Percentiles rank a stretch among this genome's conserved stretches.
Conservation (phyloP, 2,113 vertebrate genomes). For the Struthidea cinerea region DNA sequence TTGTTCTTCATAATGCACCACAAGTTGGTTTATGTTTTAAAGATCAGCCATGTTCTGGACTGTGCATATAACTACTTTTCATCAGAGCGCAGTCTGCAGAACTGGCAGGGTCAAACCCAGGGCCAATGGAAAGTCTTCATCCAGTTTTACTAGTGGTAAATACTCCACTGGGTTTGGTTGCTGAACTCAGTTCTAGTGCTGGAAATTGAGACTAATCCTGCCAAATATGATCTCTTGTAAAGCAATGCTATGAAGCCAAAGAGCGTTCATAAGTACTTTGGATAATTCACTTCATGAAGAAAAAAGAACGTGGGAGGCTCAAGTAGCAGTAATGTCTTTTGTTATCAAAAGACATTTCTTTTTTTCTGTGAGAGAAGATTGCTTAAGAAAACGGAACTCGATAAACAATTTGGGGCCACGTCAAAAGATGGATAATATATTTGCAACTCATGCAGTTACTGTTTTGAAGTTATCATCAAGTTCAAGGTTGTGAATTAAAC, state of each 20-base stretch:
- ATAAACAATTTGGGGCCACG: background rate
- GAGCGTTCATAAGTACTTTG: background rate
- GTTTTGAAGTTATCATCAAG: background rate
- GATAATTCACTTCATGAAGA: background rate
- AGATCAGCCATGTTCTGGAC: background rate
- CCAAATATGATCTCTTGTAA: background rate
- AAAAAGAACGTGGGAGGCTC: background rate
- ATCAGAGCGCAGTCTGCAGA: background rate
- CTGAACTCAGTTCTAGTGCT: background rate
- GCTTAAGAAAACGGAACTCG: background rate
- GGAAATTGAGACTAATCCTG: background rate
- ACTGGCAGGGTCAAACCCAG: background rate
- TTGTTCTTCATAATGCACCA: background rate
- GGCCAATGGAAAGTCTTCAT: rapidly evolving
- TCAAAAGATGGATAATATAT: background rate
- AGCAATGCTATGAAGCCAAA: background rate
- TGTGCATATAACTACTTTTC: background rate
- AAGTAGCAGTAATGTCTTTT: background rate
- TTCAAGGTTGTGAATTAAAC: background rate
- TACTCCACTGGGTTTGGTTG: background rate
- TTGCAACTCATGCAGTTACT: background rate
- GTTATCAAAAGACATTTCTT: background rate
- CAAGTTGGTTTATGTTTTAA: background rate
- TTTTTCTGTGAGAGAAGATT: background rate
- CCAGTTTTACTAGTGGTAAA: background rate